Evolutionary conservation across 2,888 invertebrate species (phyloP), one percentile per base, ranked within the genome.

Genomic region (Stramonita haemastoma): DNA sequence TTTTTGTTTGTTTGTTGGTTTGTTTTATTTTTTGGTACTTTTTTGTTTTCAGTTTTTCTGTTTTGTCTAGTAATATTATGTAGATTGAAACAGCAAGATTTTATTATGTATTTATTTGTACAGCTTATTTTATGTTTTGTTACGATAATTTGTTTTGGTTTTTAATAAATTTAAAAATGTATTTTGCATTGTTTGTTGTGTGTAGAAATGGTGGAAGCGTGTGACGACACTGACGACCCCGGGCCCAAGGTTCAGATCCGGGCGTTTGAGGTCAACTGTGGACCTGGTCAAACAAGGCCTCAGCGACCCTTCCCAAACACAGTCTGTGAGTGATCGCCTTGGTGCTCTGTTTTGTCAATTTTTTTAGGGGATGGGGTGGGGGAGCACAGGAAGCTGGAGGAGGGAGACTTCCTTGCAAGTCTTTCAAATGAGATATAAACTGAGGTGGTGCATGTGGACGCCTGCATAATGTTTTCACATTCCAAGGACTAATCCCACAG

Each of bases 201-300:
- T 83, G 8, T 91, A 94, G 94, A 93, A 79, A 88, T 94, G 87
- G 91, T 93, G 6, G 87, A 89, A 66, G 89, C 92, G 29, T 93
- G 91, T 89, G 92, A 93, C 70, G 90, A 90, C 22, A 29, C 89
- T 94, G 83, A 87, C 4, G 60, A 66, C 22, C 66, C 57, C 11
- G 57, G 57, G 4, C 29, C 86, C 86, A 60, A 66, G 66, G 70
- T 91, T 29, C n/a, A 66, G 22, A 66, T 94, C 26, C 60, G 79
- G 0, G 89, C 91, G 46, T 93, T 94, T 90, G 79, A 83, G 29
- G 91, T 90, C 34, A 90, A 92, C 19, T 86, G n/a, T 93, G 77
- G 91, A 92, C 29, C 87, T 91, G 83, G 92, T 94, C n/a, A 90
- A 92, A n/a, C 91, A 92, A 56, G 93, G 94, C 90, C 91, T 94